These are phyloP conservation scores for Callosobruchus maculatus DNA, from an alignment of 2,888 invertebrate genomes.

Conservation along the genomic window DNA sequence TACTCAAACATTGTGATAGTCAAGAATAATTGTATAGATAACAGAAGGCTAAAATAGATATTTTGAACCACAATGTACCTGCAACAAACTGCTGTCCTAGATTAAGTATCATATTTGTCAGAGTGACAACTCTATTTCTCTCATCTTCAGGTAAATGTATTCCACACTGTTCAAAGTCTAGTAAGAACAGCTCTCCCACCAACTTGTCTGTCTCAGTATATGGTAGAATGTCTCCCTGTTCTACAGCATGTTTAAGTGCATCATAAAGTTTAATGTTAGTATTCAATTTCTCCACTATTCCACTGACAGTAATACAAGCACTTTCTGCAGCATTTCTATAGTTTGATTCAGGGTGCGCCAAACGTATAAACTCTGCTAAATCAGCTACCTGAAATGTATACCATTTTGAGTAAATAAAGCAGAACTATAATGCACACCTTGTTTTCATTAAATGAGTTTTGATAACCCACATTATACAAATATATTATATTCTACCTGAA, in stretches of 20 bases:
- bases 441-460: too few relatives aligned
- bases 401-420: not conserved
- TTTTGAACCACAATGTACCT: constrained; percentile 46
- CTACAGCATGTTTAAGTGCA: constrained; percentile 67
- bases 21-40: too few relatives aligned
- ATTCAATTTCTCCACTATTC: constrained; percentile 94
- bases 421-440: too few relatives aligned
- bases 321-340: constrained; percentile 84
- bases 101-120: constrained; percentile 78
- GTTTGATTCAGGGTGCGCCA: constrained; percentile 80
- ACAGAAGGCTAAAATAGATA: too few relatives aligned
- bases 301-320: constrained; percentile 82
- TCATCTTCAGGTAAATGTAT: constrained; percentile 83
- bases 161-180: constrained; percentile 97
- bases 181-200: constrained; percentile 84
- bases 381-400: constrained; percentile 69
- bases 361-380: constrained; percentile 91
- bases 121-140: constrained; percentile 70
- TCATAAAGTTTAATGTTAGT: constrained; percentile 83
- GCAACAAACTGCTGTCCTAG: constrained; percentile 81
- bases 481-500: too few relatives aligned
- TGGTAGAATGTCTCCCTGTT: constrained; percentile 61
- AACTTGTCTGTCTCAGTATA: constrained; percentile 62
- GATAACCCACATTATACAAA: too few relatives aligned
- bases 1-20: too few relatives aligned